Base-by-base conservation (phyloP, 1,140 invertebrate genomes). In the Pinna nobilis region DNA sequence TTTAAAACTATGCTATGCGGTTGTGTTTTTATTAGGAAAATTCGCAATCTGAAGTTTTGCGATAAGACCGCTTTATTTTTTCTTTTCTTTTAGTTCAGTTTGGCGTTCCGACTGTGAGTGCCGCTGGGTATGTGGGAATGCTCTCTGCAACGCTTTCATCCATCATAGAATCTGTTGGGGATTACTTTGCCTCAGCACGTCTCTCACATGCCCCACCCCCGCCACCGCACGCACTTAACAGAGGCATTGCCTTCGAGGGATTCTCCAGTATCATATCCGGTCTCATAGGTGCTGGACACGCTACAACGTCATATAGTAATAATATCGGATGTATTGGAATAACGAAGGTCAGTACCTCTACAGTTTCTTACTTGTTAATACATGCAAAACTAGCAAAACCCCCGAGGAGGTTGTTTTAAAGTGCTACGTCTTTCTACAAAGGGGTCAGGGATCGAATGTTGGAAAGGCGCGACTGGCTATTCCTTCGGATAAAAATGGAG, bases 151-250 rank as follows among this genome's bases (percentile, higher is more conserved):
- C 83, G 1, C 23, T 87, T 20, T 76, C 82, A 13, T 81, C 82
- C 0, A 79, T 86, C 5, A 68, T 85, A 15, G 84, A 97, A 87
- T 95, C 94, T 1, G 93, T 97, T 64, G 95, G 95, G 79, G 95
- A 97, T 87, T 97, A 97, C 88, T 94, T 95, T 51, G 95, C 95
- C n/a, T 95, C 94, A 9, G 94, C 95, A 0, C 92, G 93, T 86
- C 93, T 96, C 92, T 93, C 94, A 70, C 76, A 79, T 20, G 95
- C 94, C 1, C 93, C 93, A 0, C 92, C 94, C 1, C 95, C 95
- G 0, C 95, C 95, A 0, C 87, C 94, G 18, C 94, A 95, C 84
- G 95, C 95, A 0, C 63, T 82, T 61, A 96, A 96, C 86, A 92
- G 95, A 33, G 95, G 95, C 1, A 70, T 78, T n/a, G 41, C 61